Base-by-base conservation (phyloP, 2,888 invertebrate genomes). In the Cheilosia scutellata region DNA sequence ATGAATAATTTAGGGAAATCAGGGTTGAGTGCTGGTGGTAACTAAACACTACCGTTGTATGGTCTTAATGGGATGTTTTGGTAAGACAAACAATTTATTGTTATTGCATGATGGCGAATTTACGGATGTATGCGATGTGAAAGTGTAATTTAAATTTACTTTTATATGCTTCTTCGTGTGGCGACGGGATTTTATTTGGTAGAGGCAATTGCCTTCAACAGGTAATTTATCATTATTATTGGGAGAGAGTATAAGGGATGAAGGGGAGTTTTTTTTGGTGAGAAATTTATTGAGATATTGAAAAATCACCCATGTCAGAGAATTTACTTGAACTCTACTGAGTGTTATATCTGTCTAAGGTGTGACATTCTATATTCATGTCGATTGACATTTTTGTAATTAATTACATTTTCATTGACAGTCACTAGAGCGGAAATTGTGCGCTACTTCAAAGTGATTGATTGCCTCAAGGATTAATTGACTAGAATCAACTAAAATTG, bases 1-100 rank as follows among this genome's bases (percentile, higher is more conserved):
- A 63, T 82, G 62, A 82, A 75, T 75, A 75, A 82, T 82, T 82
- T 70, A 70, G 29, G 7, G 1, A 51, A 75, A 75, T 75, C 82
- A 82, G 49, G 57, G 57, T 37, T 63, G 75, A 75, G 53, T 68
- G 68, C 37, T 53, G 44, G 62, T 37, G 3, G 63, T 49, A 6
- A 31, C 53, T n/a, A 68, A 68, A 42, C 16, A 53, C 20, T n/a
- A 25, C 1, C 2, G 11, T 11, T 44, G 47, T 33, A 44, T 40
- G 44, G 13, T 16, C 40, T 25, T 57, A 65, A 65, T 71, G 71
- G 16, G 27, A 57, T 25, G 78, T 53, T 33, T 31, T 40, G 27
- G 25, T 31, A 71, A 57, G 49, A 65, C 71, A 79, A 79, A 79
- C 65, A 79, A 79, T 71, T 71, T 71, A 71, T 60, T 72, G 60